A percentile compares a stretch with the other conserved stretches of the same genome.
Conservation (phyloP, 2,888 invertebrate species). For the Metellina segmentata region DNA sequence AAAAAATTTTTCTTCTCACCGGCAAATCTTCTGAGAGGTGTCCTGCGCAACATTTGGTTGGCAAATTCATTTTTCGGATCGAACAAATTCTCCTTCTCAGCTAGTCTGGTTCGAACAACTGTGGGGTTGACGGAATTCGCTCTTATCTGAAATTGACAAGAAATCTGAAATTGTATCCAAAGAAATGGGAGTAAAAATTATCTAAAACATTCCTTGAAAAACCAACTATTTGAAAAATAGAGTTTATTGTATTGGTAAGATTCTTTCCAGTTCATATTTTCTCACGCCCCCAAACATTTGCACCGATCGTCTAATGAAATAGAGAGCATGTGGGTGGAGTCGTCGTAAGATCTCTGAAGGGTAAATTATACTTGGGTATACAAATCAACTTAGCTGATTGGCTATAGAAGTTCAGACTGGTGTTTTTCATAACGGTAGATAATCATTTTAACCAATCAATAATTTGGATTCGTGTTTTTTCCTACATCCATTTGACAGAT, state of each 20-base stretch:
- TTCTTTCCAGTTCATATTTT: neutral
- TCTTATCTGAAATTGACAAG: slow-evolving; percentile 84
- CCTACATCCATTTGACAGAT: no score
- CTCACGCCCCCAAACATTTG: neutral
- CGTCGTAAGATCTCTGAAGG: no score
- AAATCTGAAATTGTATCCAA: neutral
- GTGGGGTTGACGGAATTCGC: slow-evolving; percentile 96
- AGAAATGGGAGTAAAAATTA: neutral
- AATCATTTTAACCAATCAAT: no score
- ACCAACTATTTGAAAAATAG: neutral
- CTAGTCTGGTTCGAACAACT: slow-evolving; percentile 94
- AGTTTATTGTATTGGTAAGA: neutral
- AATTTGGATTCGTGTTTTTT: no score
- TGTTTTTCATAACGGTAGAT: no score
- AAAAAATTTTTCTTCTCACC: slow-evolving; percentile 83
- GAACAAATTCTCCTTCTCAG: slow-evolving; percentile 87
- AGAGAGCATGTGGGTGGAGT: no score
- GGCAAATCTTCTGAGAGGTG: slow-evolving; percentile 88
- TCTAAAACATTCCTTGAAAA: neutral
- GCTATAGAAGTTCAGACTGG: no score
- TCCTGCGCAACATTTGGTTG: slow-evolving; percentile 87
- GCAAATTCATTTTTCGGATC: slow-evolving; percentile 87
- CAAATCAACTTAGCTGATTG: no score
- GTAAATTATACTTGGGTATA: no score
- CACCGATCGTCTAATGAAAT: no score